Percentiles rank a stretch among this genome's conserved stretches.
Conservation (phyloP, 2,888 invertebrate genomes). For the Heteropelma amictum region DNA sequence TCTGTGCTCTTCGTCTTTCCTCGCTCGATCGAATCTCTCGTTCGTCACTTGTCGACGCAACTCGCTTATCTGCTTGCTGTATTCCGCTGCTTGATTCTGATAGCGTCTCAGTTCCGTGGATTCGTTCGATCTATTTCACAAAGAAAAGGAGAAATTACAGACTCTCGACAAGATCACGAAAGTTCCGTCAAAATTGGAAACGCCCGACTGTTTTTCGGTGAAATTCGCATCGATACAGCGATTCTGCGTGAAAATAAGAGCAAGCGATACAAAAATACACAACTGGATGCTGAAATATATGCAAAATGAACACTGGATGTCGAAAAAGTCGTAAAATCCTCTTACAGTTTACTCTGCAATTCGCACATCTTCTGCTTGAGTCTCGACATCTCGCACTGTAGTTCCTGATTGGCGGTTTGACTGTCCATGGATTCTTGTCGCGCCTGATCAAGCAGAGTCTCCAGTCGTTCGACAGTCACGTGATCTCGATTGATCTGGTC, state of each 20-base stretch:
- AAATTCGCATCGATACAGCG: too few species aligned
- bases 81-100: constrained; percentile 80
- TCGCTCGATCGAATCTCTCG: constrained; percentile 79
- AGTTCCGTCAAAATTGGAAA: too few species aligned
- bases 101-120: constrained; percentile 79
- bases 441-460: constrained; percentile 80
- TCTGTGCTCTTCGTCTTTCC: constrained; percentile 75
- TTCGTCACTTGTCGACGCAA: constrained; percentile 80
- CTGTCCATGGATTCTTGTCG: constrained; percentile 83
- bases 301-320: too few species aligned
- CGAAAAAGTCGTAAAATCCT: background rate
- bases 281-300: too few species aligned
- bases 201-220: too few species aligned
- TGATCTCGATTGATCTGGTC: constrained; percentile 78
- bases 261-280: too few species aligned
- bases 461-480: constrained; percentile 79
- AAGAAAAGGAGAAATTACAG: background rate
- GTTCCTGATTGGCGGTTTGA: constrained; percentile 82
- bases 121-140: constrained; percentile 70
- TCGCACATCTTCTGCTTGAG: constrained; percentile 80
- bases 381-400: constrained; percentile 82
- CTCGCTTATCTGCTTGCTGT: constrained; percentile 79
- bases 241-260: too few species aligned
- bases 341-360: constrained; percentile 80
- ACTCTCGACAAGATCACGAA: background rate